These are phyloP conservation scores for Willisornis vidua DNA, from an alignment of 2,113 vertebrate species.

Conservation along the genomic window DNA sequence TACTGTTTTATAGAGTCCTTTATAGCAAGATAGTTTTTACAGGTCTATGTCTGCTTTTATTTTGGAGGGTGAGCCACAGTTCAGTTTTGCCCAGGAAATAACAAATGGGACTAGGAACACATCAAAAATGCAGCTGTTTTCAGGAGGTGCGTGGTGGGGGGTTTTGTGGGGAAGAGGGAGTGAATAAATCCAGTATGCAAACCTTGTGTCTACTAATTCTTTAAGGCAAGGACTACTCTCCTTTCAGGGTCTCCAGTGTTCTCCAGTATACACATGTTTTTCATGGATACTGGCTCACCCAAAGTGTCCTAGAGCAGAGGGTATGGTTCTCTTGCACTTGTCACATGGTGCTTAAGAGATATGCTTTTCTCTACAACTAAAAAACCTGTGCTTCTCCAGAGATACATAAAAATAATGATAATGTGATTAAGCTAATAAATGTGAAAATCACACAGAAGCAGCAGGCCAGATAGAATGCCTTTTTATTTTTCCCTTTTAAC, in stretches of 20 bases:
- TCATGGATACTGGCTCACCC: not conserved
- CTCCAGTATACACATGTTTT: not conserved
- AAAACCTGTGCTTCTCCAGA: not conserved
- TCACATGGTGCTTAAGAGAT: not conserved
- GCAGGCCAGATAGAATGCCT: not conserved
- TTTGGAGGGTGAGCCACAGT: slow-evolving; percentile 61
- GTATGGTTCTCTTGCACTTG: not conserved
- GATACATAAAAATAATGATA: not conserved
- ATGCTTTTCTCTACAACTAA: not conserved
- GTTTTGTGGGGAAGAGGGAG: not conserved
- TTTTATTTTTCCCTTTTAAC: slow-evolving; percentile 22
- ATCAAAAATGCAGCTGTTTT: slow-evolving; percentile 9
- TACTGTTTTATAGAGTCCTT: slow-evolving; percentile 66
- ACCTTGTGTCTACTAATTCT: not conserved
- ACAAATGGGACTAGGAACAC: slow-evolving; percentile 40
- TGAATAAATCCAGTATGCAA: not conserved
- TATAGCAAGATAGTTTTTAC: slow-evolving; percentile 58
- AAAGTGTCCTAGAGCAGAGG: not conserved
- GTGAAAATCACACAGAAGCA: not conserved
- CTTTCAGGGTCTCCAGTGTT: not conserved
- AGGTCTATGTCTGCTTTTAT: not conserved
- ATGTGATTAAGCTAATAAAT: slow-evolving; percentile 16
- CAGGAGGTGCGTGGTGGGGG: not conserved
- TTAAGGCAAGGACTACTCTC: not conserved
- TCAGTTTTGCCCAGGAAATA: slow-evolving; percentile 63